phyloP scores from a whole-genome alignment of 1,140 invertebrate species.

The Drosophila punjabiensis region DNA sequence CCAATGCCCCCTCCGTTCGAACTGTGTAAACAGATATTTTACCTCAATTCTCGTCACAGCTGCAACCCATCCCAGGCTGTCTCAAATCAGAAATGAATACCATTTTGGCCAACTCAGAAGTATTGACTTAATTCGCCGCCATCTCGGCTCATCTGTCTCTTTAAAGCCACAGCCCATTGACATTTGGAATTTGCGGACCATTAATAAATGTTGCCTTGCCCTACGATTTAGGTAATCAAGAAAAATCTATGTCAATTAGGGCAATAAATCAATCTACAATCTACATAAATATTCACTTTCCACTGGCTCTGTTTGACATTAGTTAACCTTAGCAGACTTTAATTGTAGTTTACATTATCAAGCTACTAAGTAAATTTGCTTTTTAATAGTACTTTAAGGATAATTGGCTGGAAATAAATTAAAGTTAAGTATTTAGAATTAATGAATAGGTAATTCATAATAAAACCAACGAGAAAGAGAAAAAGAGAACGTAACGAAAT shows the following conservation, averaged over 20 bases:
- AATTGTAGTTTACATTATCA: neutral
- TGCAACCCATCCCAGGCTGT: conserved; percentile 8
- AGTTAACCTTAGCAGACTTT: neutral
- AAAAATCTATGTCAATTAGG: conserved; percentile 22
- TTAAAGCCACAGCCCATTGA: conserved; percentile 25
- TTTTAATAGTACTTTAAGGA: neutral
- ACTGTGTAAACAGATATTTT: conserved; percentile 40
- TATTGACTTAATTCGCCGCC: conserved; percentile 25
- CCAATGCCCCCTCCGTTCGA: neutral
- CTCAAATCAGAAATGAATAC: conserved; percentile 21
- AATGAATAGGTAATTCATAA: too few species aligned
- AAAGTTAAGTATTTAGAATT: too few species aligned
- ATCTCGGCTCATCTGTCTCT: conserved; percentile 31
- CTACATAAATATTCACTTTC: neutral
- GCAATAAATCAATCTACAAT: conserved; percentile 9
- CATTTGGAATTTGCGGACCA: conserved; percentile 28
- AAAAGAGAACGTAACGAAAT: too few species aligned
- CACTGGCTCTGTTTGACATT: neutral
- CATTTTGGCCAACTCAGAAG: conserved; percentile 20
- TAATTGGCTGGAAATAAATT: neutral
- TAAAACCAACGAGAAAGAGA: too few species aligned
- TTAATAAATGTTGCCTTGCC: conserved; percentile 21
- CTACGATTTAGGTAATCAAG: neutral
- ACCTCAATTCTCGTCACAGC: conserved; percentile 38
- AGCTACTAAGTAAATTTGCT: neutral